phyloP scores from a whole-genome alignment of 2,797 vertebrate species.

The Halcyon leucocephala region DNA sequence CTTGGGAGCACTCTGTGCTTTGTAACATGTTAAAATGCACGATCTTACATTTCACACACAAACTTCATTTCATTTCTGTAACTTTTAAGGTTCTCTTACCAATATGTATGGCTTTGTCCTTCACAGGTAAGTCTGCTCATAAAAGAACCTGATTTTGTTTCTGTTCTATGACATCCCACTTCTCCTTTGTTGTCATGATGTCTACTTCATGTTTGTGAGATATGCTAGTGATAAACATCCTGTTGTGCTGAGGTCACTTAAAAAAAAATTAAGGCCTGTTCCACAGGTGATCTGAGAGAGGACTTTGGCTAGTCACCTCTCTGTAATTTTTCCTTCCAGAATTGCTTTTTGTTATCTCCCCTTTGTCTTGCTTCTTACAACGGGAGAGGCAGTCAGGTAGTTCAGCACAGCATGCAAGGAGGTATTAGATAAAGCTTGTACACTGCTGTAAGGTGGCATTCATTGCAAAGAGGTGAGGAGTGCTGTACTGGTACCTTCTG shows the following conservation, averaged over 20 bases:
- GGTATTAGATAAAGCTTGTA: background rate
- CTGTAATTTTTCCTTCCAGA: conserved; percentile 13
- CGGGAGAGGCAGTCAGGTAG: background rate
- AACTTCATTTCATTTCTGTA: background rate
- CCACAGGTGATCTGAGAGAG: accelerated
- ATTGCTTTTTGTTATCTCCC: conserved; percentile 11
- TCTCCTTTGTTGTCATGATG: background rate
- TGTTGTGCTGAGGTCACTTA: background rate
- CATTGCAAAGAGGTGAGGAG: background rate
- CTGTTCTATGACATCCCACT: background rate
- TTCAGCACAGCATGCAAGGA: background rate
- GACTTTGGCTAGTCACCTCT: background rate
- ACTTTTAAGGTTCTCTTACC: background rate
- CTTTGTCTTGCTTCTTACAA: conserved; percentile 3
- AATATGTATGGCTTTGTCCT: background rate
- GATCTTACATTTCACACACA: background rate
- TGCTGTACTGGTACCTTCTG: background rate
- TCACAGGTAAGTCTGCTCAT: background rate
- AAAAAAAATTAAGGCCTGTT: background rate
- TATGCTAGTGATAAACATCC: background rate
- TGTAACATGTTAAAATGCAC: background rate
- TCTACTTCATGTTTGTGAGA: background rate
- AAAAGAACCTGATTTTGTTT: background rate
- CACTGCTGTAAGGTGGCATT: background rate
- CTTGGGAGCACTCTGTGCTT: background rate